A percentile compares a stretch with the other conserved stretches of the same genome.
These are phyloP conservation scores for Otolemur garnettii DNA, from an alignment of 2,113 vertebrate species.

Conservation along the genomic window DNA sequence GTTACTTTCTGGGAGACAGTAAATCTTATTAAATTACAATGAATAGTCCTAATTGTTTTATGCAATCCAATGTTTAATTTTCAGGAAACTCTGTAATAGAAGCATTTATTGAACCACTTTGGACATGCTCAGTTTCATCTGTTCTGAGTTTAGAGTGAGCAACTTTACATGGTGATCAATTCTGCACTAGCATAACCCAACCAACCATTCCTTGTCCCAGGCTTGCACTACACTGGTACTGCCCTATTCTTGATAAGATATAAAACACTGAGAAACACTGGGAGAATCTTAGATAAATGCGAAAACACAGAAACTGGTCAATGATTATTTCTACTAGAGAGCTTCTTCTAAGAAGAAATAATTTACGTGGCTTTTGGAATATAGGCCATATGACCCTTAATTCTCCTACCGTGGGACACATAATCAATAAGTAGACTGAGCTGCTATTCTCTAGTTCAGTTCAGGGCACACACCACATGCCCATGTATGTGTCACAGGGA, in stretches of 20 bases:
- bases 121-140: neutral
- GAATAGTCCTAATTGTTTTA: neutral
- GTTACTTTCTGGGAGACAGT: neutral
- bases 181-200: neutral
- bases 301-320: neutral
- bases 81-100: neutral
- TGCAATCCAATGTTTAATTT: neutral
- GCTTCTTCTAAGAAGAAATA: neutral
- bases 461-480: neutral
- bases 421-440: neutral
- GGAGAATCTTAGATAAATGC: neutral
- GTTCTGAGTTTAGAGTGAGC: neutral
- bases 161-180: fast-evolving
- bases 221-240: fast-evolving
- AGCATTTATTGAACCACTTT: neutral
- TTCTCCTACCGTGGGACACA: neutral
- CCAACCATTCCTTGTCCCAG: fast-evolving
- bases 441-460: neutral
- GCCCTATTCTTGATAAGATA: neutral
- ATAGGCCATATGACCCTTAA: neutral
- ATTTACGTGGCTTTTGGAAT: neutral
- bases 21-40: neutral
- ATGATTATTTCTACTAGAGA: neutral
- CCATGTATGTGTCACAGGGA: fast-evolving
- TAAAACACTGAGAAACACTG: neutral